Evolutionary conservation across 2,888 invertebrate species (phyloP).

Genomic region (Lepidochrysops patricia): DNA sequence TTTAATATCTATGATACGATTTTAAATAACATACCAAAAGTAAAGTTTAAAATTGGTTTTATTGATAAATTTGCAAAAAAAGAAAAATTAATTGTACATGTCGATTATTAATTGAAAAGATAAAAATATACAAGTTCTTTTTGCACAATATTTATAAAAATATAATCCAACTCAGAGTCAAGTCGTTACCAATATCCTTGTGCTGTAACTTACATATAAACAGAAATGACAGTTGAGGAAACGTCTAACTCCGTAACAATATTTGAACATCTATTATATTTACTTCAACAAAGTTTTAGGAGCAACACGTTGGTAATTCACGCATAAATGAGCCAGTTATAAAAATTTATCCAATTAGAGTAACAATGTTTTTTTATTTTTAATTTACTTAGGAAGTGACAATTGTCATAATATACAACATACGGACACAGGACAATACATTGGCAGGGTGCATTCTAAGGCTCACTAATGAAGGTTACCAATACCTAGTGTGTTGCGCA

Average conservation of each 20-base stretch:
- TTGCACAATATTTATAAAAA: conserved; percentile 72
- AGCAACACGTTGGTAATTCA: conserved; percentile 63
- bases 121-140: conserved; percentile 71
- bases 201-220: conserved; percentile 67
- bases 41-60: conserved; percentile 70
- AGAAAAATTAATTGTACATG: conserved; percentile 69
- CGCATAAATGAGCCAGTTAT: conserved; percentile 66
- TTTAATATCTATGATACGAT: too few relatives aligned
- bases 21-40: conserved; percentile 25
- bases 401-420: conserved; percentile 25
- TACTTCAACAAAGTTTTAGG: conserved; percentile 66
- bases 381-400: conserved; percentile 49
- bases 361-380: conserved; percentile 63
- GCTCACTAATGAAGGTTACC: conserved; percentile 61
- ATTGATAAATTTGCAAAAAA: conserved; percentile 69
- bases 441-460: conserved; percentile 56
- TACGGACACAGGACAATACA: conserved; percentile 42
- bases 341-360: conserved; percentile 68
- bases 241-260: conserved; percentile 71
- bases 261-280: conserved; percentile 71
- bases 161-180: conserved; percentile 73
- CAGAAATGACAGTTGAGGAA: conserved; percentile 62
- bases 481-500: conserved; percentile 54
- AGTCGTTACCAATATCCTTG: conserved; percentile 73
- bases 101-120: conserved; percentile 71